Evolutionary conservation across 1,140 invertebrate genomes (phyloP), one percentile per base, ranked within the genome.

Genomic region (Dolichoris vasculosae): DNA sequence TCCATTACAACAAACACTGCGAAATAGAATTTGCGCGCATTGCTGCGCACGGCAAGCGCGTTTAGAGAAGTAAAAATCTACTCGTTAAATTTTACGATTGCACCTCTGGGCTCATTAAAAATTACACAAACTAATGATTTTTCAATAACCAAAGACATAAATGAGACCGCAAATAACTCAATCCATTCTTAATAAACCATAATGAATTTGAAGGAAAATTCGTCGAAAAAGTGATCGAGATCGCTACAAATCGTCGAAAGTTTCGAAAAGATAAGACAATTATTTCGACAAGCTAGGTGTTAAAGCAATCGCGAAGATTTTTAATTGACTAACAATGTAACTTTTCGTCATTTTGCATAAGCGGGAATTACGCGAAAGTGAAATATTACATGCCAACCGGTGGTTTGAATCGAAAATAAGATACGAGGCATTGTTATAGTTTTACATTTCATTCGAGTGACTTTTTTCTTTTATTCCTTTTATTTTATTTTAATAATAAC

Each of bases 81-180:
- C 82, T 64, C 59, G 83, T 79, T 69, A 77, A 59, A 67, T 43
- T 84, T 69, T 84, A 84, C 83, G 83, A 84, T 78, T 79, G 76
- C 82, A 23, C 59, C 40, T 30, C 76, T 43, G 13, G 59, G 30
- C 75, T 78, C 83, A 59, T 84, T 84, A 79, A 84, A 84, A 69
- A 84, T 84, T 84, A 79, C 83, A 84, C 83, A 84, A 84, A 84
- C 63, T 77, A 55, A 32, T 71, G 83, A 71, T 71, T 79, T 84
- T 71, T 79, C 76, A 78, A 78, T 75, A 46, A 51, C n/a, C 7
- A 13, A 38, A 13, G 9, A 9, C 23, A 30, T 32, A 43, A 67
- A 64, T 23, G 40, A 0, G 26, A 32, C 40, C 59, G 59, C 32
- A 67, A 79, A 63, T 51, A 40, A 55, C 69, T 43, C 48, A 17